These are phyloP conservation scores for Xenotilapia flavipinnis DNA, from an alignment of 2,113 vertebrate genomes.

Conservation along the genomic window DNA sequence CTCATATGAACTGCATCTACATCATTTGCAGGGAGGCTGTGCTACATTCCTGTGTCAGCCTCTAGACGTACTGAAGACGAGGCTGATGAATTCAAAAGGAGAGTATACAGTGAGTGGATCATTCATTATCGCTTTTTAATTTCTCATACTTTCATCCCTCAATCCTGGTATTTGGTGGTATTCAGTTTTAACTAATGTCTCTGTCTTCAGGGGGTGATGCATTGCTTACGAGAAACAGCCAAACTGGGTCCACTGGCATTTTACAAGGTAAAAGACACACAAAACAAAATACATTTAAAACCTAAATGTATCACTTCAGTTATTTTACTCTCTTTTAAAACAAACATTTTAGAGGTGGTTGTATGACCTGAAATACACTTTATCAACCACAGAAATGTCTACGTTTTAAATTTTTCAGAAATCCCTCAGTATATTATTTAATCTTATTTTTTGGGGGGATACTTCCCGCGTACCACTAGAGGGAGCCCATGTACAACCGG, in stretches of 20 bases:
- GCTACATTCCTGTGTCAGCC: conserved; percentile 95
- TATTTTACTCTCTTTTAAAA: background rate
- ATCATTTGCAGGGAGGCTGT: conserved; percentile 81
- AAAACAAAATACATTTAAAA: background rate
- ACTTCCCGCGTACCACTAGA: background rate
- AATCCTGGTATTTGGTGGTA: background rate
- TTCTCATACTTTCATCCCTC: background rate
- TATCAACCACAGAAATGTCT: too few species aligned
- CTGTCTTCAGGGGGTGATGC: conserved; percentile 77
- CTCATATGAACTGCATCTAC: background rate
- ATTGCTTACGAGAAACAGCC: conserved; percentile 86
- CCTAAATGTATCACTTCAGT: background rate
- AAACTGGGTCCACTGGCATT: conserved; percentile 87
- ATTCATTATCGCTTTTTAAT: background rate
- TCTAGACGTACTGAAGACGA: conserved; percentile 91
- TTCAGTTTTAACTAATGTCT: background rate
- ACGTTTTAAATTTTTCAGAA: background rate
- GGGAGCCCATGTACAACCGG: background rate
- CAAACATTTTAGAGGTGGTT: background rate
- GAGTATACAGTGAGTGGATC: conserved; percentile 82
- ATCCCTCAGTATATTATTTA: background rate
- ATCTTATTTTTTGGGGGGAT: background rate
- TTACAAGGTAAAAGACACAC: conserved; percentile 81
- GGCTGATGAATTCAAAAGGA: conserved; percentile 93
- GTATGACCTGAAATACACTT: background rate